Evolutionary conservation across 2,113 vertebrate genomes (phyloP).

Genomic region (Epinephelus moara): DNA sequence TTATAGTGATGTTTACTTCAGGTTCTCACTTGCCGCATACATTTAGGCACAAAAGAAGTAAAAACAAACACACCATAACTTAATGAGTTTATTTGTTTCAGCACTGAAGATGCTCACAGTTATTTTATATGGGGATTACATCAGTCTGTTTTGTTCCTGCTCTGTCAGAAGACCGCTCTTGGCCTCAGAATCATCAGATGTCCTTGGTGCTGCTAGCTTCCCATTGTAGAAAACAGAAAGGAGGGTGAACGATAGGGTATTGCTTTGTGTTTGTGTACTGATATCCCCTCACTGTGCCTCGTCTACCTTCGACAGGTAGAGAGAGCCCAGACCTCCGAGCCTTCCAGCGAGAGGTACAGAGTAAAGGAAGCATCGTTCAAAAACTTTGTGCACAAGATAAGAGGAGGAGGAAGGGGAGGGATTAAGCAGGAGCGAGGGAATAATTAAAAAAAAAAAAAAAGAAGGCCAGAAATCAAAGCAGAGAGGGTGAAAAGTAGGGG

Average conservation of each 20-base stretch:
- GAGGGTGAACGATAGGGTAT: conserved; percentile 85
- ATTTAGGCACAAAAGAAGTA: conserved; percentile 35
- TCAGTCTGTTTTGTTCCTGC: conserved; percentile 89
- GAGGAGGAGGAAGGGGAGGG: conserved; percentile 74
- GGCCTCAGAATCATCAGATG: conserved; percentile 61
- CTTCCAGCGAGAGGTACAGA: conserved; percentile 86
- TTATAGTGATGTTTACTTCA: background rate
- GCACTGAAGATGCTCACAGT: conserved; percentile 97
- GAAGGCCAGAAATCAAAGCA: conserved; percentile 65
- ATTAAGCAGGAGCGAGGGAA: conserved; percentile 66
- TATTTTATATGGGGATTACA: conserved; percentile 94
- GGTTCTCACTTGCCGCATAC: background rate
- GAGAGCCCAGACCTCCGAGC: conserved; percentile 82
- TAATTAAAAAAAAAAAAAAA: conserved; percentile 77
- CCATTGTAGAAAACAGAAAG: conserved; percentile 78
- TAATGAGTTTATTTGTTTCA: conserved; percentile 97
- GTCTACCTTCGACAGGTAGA: conserved; percentile 68
- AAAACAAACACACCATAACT: conserved; percentile 79
- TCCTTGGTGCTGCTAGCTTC: conserved; percentile 76
- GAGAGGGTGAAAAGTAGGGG: conserved; percentile 40
- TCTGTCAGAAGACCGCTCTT: conserved; percentile 79
- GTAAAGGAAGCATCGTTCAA: conserved; percentile 89
- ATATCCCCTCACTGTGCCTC: conserved; percentile 86
- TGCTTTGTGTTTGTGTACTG: conserved; percentile 91
- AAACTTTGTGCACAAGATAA: conserved; percentile 86